A percentile compares a stretch with the other conserved stretches of the same genome.
These are phyloP conservation scores for Cerastis leucographa DNA, from an alignment of 2,888 invertebrate species.

Conservation along the genomic window DNA sequence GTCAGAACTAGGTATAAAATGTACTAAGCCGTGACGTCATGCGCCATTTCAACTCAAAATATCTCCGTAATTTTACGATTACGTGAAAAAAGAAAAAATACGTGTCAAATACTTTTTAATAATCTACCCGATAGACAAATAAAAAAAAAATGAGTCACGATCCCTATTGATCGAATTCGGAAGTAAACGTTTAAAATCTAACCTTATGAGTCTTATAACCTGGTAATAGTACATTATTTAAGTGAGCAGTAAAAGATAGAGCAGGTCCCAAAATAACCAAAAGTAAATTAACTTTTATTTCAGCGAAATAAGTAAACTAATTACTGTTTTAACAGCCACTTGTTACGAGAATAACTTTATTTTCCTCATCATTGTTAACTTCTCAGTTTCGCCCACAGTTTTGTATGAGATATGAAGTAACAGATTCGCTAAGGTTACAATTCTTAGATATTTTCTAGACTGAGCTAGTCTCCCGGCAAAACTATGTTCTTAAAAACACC, in stretches of 20 bases:
- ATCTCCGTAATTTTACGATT: no score
- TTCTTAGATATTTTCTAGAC: constrained; percentile 6
- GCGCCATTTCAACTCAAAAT: no score
- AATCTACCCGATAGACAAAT: no score
- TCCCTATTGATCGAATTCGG: neutral
- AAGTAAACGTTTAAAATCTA: neutral
- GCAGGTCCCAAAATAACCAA: constrained; percentile 8
- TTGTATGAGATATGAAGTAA: constrained; percentile 14
- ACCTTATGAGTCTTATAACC: neutral
- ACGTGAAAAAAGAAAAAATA: no score
- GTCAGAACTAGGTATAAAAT: no score
- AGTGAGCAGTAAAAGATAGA: neutral
- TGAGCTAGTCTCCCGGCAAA: constrained; percentile 14
- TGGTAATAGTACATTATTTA: neutral
- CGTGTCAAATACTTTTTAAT: no score
- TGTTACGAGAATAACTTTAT: constrained; percentile 36
- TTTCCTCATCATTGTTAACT: constrained; percentile 32
- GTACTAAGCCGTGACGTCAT: no score
- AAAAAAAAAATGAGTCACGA: no score
- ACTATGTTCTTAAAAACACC: constrained; percentile 15
- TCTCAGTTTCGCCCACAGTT: constrained; percentile 29
- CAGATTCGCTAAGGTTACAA: constrained; percentile 3
- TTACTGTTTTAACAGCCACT: constrained; percentile 40
- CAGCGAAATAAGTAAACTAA: constrained; percentile 7
- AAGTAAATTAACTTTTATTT: constrained; percentile 7